Base-by-base conservation (phyloP, 2,888 invertebrate genomes). In the Icerya purchasi region DNA sequence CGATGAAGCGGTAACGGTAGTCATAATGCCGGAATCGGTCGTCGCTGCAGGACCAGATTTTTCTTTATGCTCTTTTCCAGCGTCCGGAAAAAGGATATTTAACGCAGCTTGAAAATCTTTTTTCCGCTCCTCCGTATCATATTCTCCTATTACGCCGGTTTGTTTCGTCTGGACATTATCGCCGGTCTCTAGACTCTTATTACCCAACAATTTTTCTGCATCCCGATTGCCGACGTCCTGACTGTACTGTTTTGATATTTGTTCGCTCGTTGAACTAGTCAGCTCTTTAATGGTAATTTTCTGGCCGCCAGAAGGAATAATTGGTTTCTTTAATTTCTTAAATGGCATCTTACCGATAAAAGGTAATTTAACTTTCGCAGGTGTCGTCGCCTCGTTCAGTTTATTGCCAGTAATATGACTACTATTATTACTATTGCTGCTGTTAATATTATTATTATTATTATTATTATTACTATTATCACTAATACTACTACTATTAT, bases 261-360 rank as follows among this genome's bases (percentile, higher is more conserved):
- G 36, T 36, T 14, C 36, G 14, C 14, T 36, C 14, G 14, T 36
- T 36, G 36, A 36, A 36, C 36, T 36, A 8, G 36, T 36, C 14
- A 36, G 14, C 14, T 36, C 36, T 36, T 36, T 36, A 8, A 36
- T 36, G 8, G 5, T 36, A 36, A 36, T 36, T 36, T 14, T 23
- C 8, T 19, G 54, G 3, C 21, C 54, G 22, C 22, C 54, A 3
- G 22, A 21, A 18, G 54, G 23, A 21, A 22, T 22, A 23, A 23
- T 18, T 54, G 22, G 18, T 55, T 65, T 58, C 52, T 36, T 36
- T n/a, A n/a, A n/a, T 14, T 64, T 65, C 57, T 63, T 65, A 14
- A 88, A 77, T 0, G 88, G 88, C 81, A 88, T 83, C 70, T 86
- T 79, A 64, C 88, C 89, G 64, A 88, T 88, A 66, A 88, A 87